Conservation (phyloP, 1,140 invertebrate species). For the Sitobion miscanthi region DNA sequence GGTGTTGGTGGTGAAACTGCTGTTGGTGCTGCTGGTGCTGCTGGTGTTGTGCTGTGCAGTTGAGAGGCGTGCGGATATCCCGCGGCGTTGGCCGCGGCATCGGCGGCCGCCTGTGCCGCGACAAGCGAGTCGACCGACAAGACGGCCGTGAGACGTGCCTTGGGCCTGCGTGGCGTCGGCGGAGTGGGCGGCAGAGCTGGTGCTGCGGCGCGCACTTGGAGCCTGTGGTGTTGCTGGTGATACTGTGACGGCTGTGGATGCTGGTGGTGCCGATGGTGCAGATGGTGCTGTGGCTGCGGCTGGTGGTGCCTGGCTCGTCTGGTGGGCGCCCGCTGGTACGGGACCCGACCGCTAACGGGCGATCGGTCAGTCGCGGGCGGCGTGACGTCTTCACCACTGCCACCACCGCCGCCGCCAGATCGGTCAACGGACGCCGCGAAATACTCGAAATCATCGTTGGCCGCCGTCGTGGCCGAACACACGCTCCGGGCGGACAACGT, state of each 20-base stretch:
- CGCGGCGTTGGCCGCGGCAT: conserved; percentile 30
- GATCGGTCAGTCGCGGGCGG: background rate
- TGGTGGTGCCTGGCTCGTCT: conserved; percentile 31
- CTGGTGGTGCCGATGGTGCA: conserved; percentile 61
- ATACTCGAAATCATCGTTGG: conserved; percentile 73
- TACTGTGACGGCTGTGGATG: conserved; percentile 61
- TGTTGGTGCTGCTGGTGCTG: background rate
- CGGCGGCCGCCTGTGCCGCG: conserved; percentile 54
- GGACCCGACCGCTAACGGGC: conserved; percentile 57
- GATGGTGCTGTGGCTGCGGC: conserved; percentile 60
- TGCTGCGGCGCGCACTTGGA: conserved; percentile 58
- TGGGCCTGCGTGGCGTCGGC: conserved; percentile 57
- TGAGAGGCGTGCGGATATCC: conserved; percentile 42
- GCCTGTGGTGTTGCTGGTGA: conserved; percentile 59
- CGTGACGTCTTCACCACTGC: conserved; percentile 5
- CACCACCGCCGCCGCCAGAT: conserved; percentile 15
- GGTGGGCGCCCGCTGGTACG: conserved; percentile 58
- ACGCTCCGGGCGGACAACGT: conserved; percentile 66
- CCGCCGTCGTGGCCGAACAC: conserved; percentile 71
- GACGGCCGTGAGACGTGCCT: conserved; percentile 56
- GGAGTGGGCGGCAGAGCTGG: conserved; percentile 56
- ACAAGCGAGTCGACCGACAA: conserved; percentile 59
- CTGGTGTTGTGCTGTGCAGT: background rate
- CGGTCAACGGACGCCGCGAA: conserved; percentile 63
- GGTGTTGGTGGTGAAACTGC: background rate